Evolutionary conservation across 2,113 vertebrate species (phyloP), one percentile per base, ranked within the genome.

Genomic region (Epinephelus moara): DNA sequence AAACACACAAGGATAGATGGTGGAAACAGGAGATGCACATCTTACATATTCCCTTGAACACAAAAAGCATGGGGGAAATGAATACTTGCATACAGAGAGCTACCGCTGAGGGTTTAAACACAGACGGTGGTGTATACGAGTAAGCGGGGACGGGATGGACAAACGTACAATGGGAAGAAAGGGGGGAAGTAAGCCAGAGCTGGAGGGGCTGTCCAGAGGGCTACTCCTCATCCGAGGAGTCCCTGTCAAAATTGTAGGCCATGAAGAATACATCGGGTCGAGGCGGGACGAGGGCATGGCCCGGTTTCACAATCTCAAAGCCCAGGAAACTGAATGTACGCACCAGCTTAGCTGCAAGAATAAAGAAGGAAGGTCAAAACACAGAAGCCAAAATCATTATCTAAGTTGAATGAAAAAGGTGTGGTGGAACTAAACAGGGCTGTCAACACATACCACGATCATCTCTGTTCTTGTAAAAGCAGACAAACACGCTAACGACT

Each of bases 281-380:
- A 94, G 97, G 96, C 77, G 98, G 98, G 96, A 98, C 96, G 91
- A 98, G 97, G 96, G 98, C 96, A 94, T 99, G 98, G 95, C 98
- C 98, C 87, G 98, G 98, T 98, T 97, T 98, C 98, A 99, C 98
- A 95, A 99, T 97, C 97, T 99, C 98, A 97, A 99, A 99, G 98
- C 98, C 98, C 96, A 99, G 95, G 93, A 98, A 99, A 96, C 97
- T 97, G 97, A 99, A 99, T 78, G 98, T 98, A 63, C 98, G 96
- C 88, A 96, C 92, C 84, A 96, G 92, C 89, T 96, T 96, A 81
- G 94, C 96, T 96, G 86, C 0, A 82, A 70, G 64, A 66, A 60
- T 0, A 25, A 78, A 18, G 30, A 0, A 4, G 3, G 12, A 19
- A 52, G 3, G 60, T 52, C 7, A 19, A 2, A 15, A 40, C 4